phyloP scores from a whole-genome alignment of 2,888 invertebrate genomes.

The Linhomoeus sp. region DNA sequence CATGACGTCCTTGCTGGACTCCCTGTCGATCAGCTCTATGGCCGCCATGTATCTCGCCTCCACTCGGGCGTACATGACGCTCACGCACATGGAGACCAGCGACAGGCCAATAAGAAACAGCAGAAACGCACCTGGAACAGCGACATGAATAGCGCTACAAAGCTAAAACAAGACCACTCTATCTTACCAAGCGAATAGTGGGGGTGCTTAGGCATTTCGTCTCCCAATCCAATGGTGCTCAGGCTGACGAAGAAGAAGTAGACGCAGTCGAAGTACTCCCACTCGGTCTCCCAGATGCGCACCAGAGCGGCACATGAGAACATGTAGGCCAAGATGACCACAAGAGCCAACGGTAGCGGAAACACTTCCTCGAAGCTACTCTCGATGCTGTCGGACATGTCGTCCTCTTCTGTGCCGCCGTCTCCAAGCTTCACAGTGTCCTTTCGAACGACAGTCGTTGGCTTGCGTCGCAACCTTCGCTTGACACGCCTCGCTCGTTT shows the following conservation, averaged over 20 bases:
- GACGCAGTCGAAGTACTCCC: conserved; percentile 18
- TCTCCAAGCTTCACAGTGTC: no score
- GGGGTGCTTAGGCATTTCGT: conserved; percentile 20
- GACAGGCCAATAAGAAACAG: conserved; percentile 19
- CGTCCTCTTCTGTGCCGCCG: conserved; percentile 5
- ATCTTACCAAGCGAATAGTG: conserved; percentile 12
- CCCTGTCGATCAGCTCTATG: conserved; percentile 17
- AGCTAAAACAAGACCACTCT: neutral
- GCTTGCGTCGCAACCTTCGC: no score
- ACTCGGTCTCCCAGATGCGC: conserved; percentile 17
- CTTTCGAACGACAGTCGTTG: no score
- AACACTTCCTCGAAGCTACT: conserved; percentile 4
- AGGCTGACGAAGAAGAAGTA: conserved; percentile 22
- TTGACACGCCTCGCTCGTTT: no score
- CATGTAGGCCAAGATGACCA: conserved; percentile 11
- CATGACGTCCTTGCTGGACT: conserved; percentile 5
- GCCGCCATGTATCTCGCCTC: conserved; percentile 21
- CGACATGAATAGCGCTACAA: neutral
- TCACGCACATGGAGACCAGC: conserved; percentile 19
- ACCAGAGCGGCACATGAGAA: conserved; percentile 17
- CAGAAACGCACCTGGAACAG: conserved; percentile 16
- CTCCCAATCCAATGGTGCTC: conserved; percentile 21
- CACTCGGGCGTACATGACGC: conserved; percentile 12
- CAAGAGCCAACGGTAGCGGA: conserved; percentile 9
- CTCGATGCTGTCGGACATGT: conserved; percentile 6